Evolutionary conservation across 1,140 invertebrate species (phyloP).

Genomic region (Solenopsis fugax): DNA sequence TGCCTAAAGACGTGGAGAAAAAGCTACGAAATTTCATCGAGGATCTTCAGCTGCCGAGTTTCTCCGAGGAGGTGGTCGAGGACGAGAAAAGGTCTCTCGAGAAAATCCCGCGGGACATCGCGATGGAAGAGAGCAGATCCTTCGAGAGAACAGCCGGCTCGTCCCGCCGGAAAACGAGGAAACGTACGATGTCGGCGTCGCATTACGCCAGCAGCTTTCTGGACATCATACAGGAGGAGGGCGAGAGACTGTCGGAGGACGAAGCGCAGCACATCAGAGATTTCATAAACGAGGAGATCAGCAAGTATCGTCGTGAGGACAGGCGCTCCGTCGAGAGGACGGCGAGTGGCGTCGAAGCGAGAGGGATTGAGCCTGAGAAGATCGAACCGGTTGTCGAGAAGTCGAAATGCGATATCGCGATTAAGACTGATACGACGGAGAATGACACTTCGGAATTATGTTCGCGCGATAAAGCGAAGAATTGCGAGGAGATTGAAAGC

Average conservation of each 20-base stretch:
- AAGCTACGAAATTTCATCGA: slow-evolving; percentile 88
- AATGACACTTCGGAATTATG: not conserved
- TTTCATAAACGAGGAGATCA: slow-evolving; percentile 86
- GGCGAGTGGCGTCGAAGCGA: slow-evolving; percentile 77
- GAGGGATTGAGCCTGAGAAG: slow-evolving; percentile 54
- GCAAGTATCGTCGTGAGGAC: slow-evolving; percentile 86
- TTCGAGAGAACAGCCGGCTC: slow-evolving; percentile 60
- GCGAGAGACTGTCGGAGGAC: slow-evolving; percentile 79
- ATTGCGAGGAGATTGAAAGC: not conserved
- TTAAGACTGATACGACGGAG: slow-evolving; percentile 2
- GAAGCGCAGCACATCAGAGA: slow-evolving; percentile 84
- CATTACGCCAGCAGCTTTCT: slow-evolving; percentile 88
- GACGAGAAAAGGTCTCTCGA: slow-evolving; percentile 32
- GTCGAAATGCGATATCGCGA: not conserved
- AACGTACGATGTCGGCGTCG: slow-evolving; percentile 87
- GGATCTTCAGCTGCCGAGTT: slow-evolving; percentile 87
- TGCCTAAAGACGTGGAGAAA: slow-evolving; percentile 85
- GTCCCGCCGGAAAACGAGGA: slow-evolving; percentile 85
- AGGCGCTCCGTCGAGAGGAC: slow-evolving; percentile 59
- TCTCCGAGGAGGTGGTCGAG: slow-evolving; percentile 78
- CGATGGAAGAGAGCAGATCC: slow-evolving; percentile 5
- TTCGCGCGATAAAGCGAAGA: not conserved
- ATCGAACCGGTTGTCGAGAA: not conserved
- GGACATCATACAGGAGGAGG: slow-evolving; percentile 91
- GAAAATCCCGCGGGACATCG: slow-evolving; percentile 74